phyloP scores from a whole-genome alignment of 2,113 vertebrate genomes.

The Burhinus oedicnemus region DNA sequence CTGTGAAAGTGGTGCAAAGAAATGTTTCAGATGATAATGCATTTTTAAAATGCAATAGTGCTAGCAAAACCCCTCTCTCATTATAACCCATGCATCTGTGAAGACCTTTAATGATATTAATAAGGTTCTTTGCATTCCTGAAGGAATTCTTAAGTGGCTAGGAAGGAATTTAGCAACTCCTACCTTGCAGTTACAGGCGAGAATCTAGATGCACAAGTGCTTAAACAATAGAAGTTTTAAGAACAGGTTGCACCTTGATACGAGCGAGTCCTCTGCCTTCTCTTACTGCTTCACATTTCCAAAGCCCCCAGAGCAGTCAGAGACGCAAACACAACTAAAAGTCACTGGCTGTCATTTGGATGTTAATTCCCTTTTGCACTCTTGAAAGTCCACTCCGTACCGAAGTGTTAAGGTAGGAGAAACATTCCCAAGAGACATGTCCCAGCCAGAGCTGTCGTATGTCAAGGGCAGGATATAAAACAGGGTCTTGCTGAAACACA shows the following conservation, averaged over 20 bases:
- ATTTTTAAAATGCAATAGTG: neutral
- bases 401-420: neutral
- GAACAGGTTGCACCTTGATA: neutral
- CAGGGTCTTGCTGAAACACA: neutral
- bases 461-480: neutral
- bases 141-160: neutral
- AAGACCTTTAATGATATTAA: neutral
- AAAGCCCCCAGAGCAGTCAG: neutral
- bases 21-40: neutral
- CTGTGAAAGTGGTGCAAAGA: neutral
- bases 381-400: neutral
- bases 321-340: neutral
- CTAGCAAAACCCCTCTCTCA: neutral
- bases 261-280: neutral
- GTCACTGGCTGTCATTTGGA: rapidly evolving
- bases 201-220: neutral
- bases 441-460: neutral
- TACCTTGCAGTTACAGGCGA: neutral
- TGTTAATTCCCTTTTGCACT: neutral
- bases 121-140: neutral
- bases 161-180: neutral
- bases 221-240: neutral
- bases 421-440: neutral
- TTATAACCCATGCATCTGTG: neutral
- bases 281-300: neutral